Conservation (phyloP, 2,888 invertebrate species). For the Lamellibrachia columna region DNA sequence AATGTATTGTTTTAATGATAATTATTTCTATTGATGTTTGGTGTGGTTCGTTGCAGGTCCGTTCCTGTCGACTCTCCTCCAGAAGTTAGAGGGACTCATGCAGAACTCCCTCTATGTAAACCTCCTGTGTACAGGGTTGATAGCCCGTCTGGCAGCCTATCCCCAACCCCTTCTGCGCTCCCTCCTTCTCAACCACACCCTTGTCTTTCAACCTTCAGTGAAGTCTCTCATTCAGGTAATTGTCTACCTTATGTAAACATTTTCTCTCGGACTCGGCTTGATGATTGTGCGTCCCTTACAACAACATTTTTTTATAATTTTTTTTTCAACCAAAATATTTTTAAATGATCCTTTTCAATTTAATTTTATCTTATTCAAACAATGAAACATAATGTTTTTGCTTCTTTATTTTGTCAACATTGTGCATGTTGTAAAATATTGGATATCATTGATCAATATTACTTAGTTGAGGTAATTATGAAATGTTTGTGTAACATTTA, state of each 20-base stretch:
- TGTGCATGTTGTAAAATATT: too few species aligned
- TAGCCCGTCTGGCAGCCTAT: conserved; percentile 86
- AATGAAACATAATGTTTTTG: too few species aligned
- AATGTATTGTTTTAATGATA: too few species aligned
- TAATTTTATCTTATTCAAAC: too few species aligned
- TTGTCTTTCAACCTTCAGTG: conserved; percentile 88
- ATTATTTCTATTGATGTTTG: not conserved
- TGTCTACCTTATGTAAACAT: not conserved
- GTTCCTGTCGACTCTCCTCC: conserved; percentile 82
- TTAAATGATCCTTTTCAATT: not conserved
- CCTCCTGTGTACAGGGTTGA: conserved; percentile 85
- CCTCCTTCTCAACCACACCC: conserved; percentile 84
- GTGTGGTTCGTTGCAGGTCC: conserved; percentile 70
- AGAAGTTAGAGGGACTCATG: conserved; percentile 84
- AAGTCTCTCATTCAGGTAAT: conserved; percentile 88
- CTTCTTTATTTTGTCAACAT: too few species aligned
- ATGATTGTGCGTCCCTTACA: too few species aligned
- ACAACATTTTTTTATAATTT: not conserved
- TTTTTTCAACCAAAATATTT: not conserved
- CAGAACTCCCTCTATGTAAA: conserved; percentile 86
- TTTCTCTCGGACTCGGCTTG: too few species aligned
- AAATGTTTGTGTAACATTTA: too few species aligned
- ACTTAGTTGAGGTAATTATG: too few species aligned
- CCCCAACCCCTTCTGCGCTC: conserved; percentile 89
- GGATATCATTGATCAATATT: too few species aligned